Evolutionary conservation across 1,140 invertebrate genomes (phyloP), one percentile per base, ranked within the genome.

Genomic region (Listronotus oregonensis): DNA sequence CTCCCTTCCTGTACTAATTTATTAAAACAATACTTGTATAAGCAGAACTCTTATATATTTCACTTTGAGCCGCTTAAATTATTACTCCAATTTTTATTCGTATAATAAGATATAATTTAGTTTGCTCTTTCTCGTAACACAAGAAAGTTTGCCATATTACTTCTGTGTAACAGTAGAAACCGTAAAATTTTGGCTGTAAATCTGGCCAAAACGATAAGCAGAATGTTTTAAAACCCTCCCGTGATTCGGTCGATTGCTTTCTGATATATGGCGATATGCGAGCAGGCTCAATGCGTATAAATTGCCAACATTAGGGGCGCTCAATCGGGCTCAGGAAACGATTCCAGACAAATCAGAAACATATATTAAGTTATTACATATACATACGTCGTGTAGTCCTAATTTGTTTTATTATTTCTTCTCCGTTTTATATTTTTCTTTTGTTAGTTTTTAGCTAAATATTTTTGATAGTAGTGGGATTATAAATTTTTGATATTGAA

Each of bases 171-270:
- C 9, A 34, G 32, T 34, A 5, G 32, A 9, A 34, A 6, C 5
- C 32, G 32, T 5, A 34, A 5, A 34, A 34, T 34, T 34, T 34
- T 34, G 57, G 71, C 71, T 74, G 73, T 76, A 76, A 76, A 76
- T 76, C 74, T 73, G 67, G 59, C 67, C 68, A 57, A 66, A 73
- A 68, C 72, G 72, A 76, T 76, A 72, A 76, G 74, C 66, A 66
- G 67, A 71, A 75, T 76, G 75, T 76, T 75, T 77, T 77, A 75
- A 75, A 74, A 70, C 68, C 69, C 75, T 75, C 75, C 61, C 66
- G 75, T 66, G 75, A 74, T 72, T 73, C 56, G 56, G 57, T 68
- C 74, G 75, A 77, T 77, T 77, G 74, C 74, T 69, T 76, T 65
- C 71, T 76, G 74, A 75, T 75, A 75, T 75, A 75, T 77, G 70